These are phyloP conservation scores for Theretra japonica DNA, from an alignment of 2,888 invertebrate genomes.

Conservation along the genomic window DNA sequence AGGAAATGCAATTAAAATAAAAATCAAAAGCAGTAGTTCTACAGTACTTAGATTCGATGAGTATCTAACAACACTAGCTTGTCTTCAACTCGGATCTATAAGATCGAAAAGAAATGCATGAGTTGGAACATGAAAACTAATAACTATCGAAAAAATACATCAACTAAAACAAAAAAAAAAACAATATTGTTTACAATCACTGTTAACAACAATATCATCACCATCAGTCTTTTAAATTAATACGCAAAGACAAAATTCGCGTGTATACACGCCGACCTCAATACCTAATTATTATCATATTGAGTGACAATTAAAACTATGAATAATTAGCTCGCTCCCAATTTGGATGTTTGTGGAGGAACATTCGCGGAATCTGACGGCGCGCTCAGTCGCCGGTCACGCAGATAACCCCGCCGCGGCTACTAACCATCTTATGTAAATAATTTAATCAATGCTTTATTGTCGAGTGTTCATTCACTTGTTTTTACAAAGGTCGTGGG, in stretches of 20 bases:
- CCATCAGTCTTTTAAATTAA: too few species aligned
- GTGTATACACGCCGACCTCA: background rate
- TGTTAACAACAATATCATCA: too few species aligned
- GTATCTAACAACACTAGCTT: too few species aligned
- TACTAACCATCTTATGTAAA: background rate
- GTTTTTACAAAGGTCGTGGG: background rate
- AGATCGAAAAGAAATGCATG: too few species aligned
- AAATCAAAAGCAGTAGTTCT: too few species aligned
- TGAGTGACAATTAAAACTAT: constrained; percentile 11
- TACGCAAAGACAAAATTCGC: background rate
- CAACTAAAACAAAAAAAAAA: background rate
- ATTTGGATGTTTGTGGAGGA: background rate
- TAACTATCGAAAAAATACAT: too few species aligned
- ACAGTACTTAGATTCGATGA: too few species aligned
- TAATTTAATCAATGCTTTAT: constrained; percentile 2
- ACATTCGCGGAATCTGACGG: constrained; percentile 12
- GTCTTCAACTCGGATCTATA: too few species aligned
- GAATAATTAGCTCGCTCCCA: constrained; percentile 3
- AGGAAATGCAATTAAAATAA: too few species aligned
- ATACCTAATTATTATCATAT: constrained; percentile 9
- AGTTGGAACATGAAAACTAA: too few species aligned
- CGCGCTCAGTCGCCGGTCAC: background rate
- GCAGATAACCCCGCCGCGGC: background rate
- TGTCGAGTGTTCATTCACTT: background rate
- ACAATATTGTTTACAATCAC: background rate